These are phyloP conservation scores for Arion vulgaris DNA, from an alignment of 1,140 invertebrate genomes.

Conservation along the genomic window DNA sequence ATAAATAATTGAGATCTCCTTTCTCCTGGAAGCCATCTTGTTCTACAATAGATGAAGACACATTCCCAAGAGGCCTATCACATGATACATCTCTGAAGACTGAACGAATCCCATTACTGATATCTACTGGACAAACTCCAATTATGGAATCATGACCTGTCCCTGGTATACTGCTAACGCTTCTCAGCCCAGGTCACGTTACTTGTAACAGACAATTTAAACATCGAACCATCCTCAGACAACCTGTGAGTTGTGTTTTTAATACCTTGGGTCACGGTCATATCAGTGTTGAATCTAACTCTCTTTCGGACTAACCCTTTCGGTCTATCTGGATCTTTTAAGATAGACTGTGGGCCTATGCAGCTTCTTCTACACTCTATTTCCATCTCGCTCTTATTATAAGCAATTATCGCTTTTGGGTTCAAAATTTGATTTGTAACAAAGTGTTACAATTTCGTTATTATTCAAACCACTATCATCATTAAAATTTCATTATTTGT, in stretches of 20 bases:
- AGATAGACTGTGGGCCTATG: not conserved
- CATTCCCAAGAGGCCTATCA: not conserved
- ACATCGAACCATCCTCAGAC: not conserved
- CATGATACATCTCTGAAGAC: not conserved
- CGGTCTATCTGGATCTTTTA: not conserved
- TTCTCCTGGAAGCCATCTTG: not conserved
- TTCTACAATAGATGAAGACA: not conserved
- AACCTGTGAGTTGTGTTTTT: not conserved
- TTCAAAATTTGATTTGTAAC: too few species aligned
- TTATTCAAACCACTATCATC: too few species aligned
- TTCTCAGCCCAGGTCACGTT: too few species aligned
- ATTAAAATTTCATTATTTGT: not conserved
- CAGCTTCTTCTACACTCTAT: not conserved
- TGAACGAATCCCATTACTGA: not conserved
- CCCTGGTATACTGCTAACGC: not conserved
- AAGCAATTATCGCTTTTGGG: too few species aligned
- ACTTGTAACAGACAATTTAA: too few species aligned
- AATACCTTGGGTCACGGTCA: not conserved
- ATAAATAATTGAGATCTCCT: too few species aligned
- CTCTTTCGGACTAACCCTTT: not conserved
- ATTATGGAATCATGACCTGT: not conserved
- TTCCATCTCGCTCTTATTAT: not conserved
- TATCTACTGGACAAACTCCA: not conserved
- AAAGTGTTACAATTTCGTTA: too few species aligned
- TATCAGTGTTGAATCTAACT: not conserved